Evolutionary conservation across 2,113 vertebrate species (phyloP).

Genomic region (Sorex araneus): DNA sequence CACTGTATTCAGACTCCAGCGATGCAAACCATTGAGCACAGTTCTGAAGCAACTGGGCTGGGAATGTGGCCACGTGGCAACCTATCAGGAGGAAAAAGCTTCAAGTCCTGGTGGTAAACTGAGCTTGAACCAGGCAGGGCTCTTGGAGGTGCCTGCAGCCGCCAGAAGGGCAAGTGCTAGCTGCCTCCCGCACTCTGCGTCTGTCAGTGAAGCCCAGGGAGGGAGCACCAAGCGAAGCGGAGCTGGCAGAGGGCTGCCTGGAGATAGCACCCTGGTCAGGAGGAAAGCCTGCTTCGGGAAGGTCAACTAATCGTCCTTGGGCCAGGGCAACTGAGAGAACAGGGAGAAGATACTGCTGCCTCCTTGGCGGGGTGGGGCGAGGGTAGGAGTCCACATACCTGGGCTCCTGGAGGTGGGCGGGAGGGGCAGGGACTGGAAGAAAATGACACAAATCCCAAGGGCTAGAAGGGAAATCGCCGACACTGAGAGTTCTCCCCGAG

Average conservation of each 20-base stretch:
- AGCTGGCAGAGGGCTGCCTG: background rate
- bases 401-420: background rate
- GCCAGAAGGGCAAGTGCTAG: background rate
- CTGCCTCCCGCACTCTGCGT: background rate
- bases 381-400: background rate
- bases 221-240: accelerated
- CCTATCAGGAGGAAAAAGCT: background rate
- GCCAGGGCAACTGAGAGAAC: background rate
- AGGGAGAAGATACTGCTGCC: background rate
- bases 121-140: background rate
- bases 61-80: background rate
- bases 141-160: background rate
- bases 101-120: background rate
- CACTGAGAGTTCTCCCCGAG: accelerated
- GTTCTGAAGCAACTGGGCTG: background rate
- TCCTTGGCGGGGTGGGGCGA: background rate
- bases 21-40: background rate
- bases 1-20: background rate
- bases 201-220: background rate
- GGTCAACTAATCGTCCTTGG: background rate
- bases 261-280: background rate
- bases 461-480: background rate
- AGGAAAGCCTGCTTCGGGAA: background rate
- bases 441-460: background rate
- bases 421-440: background rate